A percentile compares a stretch with the other conserved stretches of the same genome.
Evolutionary conservation across 2,888 invertebrate species (phyloP).

Genomic region (Protonemura montana): DNA sequence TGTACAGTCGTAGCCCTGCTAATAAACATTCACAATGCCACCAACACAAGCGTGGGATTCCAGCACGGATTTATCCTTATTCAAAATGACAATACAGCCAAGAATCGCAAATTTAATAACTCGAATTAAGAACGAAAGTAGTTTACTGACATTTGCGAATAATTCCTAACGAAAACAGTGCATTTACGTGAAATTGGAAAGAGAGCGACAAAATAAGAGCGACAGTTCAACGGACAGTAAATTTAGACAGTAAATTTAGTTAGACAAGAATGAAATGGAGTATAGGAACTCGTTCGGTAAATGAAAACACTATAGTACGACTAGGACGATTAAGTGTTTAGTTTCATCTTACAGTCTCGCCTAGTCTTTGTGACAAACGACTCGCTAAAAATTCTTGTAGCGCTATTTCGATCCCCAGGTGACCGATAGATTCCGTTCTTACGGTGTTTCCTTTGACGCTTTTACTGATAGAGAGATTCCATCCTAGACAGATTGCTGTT

Average conservation of each 20-base stretch:
- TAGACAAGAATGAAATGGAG: not conserved
- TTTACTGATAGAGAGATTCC: not conserved
- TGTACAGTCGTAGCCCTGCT: not conserved
- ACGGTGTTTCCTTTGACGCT: not conserved
- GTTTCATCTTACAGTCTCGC: not conserved
- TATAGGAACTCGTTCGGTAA: not conserved
- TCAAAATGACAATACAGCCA: not conserved
- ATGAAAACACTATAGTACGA: not conserved
- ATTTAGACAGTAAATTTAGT: not conserved
- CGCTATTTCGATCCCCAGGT: not conserved
- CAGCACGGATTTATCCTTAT: not conserved
- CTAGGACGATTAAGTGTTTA: not conserved
- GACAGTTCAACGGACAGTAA: not conserved
- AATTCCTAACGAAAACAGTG: not conserved
- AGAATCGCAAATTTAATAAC: not conserved
- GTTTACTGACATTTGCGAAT: not conserved
- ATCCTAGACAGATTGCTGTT: not conserved
- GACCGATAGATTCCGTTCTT: not conserved
- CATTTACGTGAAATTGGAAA: not conserved
- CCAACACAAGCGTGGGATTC: not conserved
- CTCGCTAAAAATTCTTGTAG: not conserved
- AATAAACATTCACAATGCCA: not conserved
- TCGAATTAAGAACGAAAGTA: not conserved
- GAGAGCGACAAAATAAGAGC: not conserved
- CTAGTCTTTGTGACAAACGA: not conserved